Percentiles rank a stretch among this genome's conserved stretches.
Conservation (phyloP, 2,797 vertebrate genomes). For the Pelochelys cantorii region DNA sequence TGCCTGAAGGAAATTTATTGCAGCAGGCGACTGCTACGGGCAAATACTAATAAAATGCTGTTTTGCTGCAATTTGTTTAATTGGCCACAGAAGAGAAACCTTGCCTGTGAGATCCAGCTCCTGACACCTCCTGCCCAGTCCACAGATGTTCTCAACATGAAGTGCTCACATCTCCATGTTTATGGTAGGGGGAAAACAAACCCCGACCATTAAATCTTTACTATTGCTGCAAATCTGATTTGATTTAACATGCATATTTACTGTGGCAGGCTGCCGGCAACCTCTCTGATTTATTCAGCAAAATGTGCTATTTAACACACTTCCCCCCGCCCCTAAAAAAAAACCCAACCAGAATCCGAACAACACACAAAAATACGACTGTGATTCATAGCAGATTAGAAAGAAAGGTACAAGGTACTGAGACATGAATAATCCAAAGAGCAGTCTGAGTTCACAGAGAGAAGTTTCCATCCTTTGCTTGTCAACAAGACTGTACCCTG, state of each 20-base stretch:
- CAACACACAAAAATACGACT: accelerated
- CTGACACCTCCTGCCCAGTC: conserved; percentile 70
- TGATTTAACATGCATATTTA: conserved; percentile 67
- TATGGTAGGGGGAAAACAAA: conserved; percentile 59
- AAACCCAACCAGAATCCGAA: accelerated
- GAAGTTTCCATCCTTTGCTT: not conserved
- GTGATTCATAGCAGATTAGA: not conserved
- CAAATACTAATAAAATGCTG: conserved; percentile 96
- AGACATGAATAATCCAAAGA: accelerated
- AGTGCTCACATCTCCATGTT: conserved; percentile 35
- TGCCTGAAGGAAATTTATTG: conserved; percentile 91
- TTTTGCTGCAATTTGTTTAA: conserved; percentile 95
- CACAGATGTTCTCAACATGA: conserved; percentile 72
- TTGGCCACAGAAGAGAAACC: conserved; percentile 91
- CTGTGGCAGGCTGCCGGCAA: conserved; percentile 51
- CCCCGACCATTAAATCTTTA: conserved; percentile 62
- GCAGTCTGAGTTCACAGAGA: accelerated
- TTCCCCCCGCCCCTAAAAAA: not conserved
- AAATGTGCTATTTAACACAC: not conserved
- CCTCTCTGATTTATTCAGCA: conserved; percentile 54
- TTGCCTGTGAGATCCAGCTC: conserved; percentile 65
- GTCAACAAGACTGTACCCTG: accelerated
- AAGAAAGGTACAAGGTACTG: not conserved
- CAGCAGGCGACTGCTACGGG: conserved; percentile 84
- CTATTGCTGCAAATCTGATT: conserved; percentile 51